Evolutionary conservation across 2,113 vertebrate genomes (phyloP).

Genomic region (Bujurquina vittata): DNA sequence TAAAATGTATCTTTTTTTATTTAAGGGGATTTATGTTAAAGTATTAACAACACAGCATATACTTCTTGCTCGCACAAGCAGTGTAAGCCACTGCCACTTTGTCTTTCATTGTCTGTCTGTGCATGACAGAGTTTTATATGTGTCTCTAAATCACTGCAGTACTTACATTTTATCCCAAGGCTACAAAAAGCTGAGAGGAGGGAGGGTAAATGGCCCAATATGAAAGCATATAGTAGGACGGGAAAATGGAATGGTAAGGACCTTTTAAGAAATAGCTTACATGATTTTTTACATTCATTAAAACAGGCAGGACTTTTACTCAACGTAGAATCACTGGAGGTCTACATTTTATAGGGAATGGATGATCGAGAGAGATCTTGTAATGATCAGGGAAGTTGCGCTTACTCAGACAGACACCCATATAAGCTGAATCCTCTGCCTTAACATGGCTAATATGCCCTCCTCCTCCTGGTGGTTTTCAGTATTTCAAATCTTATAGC

Average conservation of each 20-base stretch:
- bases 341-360: conserved; percentile 4
- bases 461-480: conserved; percentile 7
- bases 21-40: conserved; percentile 19
- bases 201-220: conserved; percentile 39
- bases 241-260: conserved; percentile 33
- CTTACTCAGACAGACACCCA: conserved; percentile 11
- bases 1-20: conserved; percentile 5
- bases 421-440: conserved; percentile 1
- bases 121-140: conserved; percentile 59
- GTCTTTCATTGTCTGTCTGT: conserved; percentile 30
- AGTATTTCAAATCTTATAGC: conserved; percentile 4
- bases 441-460: not conserved
- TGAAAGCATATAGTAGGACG: conserved; percentile 25
- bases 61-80: conserved; percentile 11
- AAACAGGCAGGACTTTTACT: not conserved
- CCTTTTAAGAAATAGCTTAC: conserved; percentile 25
- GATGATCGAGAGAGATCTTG: conserved; percentile 1
- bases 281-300: conserved; percentile 27
- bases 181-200: conserved; percentile 28
- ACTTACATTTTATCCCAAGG: conserved; percentile 61
- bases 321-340: not conserved
- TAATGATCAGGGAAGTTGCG: conserved; percentile 7
- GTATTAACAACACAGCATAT: not conserved
- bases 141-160: conserved; percentile 59
- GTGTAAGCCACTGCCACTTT: conserved; percentile 2